Evolutionary conservation across 2,888 invertebrate species (phyloP).

Genomic region (Cantharis lateralis): DNA sequence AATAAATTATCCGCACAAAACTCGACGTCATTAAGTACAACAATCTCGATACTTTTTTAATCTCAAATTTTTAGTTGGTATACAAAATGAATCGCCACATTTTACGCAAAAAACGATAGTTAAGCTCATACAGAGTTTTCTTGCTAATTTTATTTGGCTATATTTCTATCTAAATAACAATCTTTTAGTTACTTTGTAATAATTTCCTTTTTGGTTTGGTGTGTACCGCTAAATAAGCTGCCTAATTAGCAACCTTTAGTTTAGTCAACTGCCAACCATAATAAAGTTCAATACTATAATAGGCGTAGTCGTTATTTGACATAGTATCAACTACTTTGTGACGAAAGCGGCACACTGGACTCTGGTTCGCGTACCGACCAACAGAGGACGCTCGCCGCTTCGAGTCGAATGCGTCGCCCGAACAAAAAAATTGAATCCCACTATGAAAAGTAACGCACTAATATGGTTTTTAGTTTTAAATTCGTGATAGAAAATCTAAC

Average conservation of each 20-base stretch:
- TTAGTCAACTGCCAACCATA: conserved; percentile 5
- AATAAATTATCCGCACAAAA: background rate
- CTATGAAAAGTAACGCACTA: conserved; percentile 11
- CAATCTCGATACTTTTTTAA: background rate
- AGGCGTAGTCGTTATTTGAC: conserved; percentile 20
- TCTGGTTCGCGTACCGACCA: background rate
- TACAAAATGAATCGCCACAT: conserved; percentile 8
- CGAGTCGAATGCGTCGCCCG: background rate
- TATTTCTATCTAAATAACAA: conserved; percentile 28
- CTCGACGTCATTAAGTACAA: conserved; percentile 8
- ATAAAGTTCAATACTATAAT: conserved; percentile 21
- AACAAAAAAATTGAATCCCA: background rate
- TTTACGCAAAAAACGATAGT: conserved; percentile 19
- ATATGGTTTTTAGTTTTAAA: conserved; percentile 13
- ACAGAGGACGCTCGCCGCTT: background rate
- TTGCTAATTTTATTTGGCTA: conserved; percentile 30
- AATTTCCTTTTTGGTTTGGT: conserved; percentile 17
- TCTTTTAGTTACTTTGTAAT: conserved; percentile 19
- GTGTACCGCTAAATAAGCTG: conserved; percentile 21
- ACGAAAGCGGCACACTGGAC: background rate
- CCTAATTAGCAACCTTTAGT: conserved; percentile 7
- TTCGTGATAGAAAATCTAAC: conserved; percentile 17
- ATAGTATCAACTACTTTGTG: conserved; percentile 8
- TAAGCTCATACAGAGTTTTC: conserved; percentile 27
- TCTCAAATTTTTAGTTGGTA: conserved; percentile 10